These are phyloP conservation scores for Falco cherrug DNA, from an alignment of 2,797 vertebrate species.

Conservation along the genomic window DNA sequence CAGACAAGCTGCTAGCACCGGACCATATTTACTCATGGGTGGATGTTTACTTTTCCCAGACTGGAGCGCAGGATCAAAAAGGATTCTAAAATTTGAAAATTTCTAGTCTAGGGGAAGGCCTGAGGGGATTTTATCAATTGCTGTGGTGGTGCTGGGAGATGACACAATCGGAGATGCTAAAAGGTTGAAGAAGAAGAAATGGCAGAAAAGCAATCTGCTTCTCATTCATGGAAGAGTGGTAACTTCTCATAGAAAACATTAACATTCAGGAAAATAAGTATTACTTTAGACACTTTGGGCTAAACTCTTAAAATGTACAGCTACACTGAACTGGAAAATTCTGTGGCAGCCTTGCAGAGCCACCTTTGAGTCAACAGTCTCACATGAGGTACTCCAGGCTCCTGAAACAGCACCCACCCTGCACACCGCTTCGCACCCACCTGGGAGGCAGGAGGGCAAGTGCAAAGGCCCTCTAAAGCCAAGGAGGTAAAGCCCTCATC, in stretches of 20 bases:
- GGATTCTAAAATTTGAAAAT: neutral
- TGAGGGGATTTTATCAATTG: neutral
- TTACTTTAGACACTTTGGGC: neutral
- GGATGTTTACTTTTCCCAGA: neutral
- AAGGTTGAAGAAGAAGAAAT: neutral
- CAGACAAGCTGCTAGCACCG: neutral
- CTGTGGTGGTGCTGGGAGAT: neutral
- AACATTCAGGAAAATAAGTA: neutral
- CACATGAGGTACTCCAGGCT: neutral
- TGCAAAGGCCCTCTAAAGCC: neutral
- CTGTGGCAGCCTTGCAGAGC: neutral
- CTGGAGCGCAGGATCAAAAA: neutral
- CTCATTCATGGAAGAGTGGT: neutral
- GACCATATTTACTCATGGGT: neutral
- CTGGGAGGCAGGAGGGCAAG: neutral
- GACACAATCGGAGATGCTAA: neutral
- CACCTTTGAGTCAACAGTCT: neutral
- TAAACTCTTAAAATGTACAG: neutral
- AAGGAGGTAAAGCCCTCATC: neutral
- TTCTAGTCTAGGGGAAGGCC: neutral
- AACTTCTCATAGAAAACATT: neutral
- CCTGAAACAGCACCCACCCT: neutral
- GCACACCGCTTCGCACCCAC: rapidly evolving
- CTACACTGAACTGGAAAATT: neutral
- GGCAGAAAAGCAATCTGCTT: neutral